Base-by-base conservation (phyloP, 2,113 vertebrate species). In the Larimichthys polyactis region DNA sequence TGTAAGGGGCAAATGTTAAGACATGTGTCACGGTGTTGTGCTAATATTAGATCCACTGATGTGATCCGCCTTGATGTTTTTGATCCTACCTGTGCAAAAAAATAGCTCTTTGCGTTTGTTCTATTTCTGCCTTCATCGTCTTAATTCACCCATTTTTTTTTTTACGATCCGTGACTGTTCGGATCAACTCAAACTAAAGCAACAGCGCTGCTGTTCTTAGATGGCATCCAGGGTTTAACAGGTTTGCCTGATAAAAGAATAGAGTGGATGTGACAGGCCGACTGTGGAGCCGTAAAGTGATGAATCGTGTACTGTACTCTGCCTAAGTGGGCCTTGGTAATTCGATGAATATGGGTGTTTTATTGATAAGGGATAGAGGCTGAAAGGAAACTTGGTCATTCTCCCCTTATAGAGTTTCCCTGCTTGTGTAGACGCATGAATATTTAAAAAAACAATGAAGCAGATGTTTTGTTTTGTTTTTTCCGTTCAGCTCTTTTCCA, bases 271-370 rank as follows among this genome's bases (percentile, higher is more conserved):
- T 82, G 71, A 77, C 67, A 60, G 63, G 36, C 71, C 24, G 11
- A 16, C 43, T 5, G n/a, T 71, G 32, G n/a, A 57, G 11, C 43
- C 46, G n/a, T 51, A 36, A 6, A 44, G 12, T 64, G 24, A 20
- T 32, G 32, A 59, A 40, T 27, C 3, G 11, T 64, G 85, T 24
- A 1, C 52, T 76, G 57, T 58, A 54, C 55, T 84, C 64, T 68
- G 48, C 24, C 16, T 66, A 15, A 63, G 62, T 76, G 20, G 59
- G 22, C 22, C 40, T 64, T 58, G 83, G 36, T 89, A 90, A 87
- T 87, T 29, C 81, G 71, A 90, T 83, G 46, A 93, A 90, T 85
- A 72, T 78, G 3, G 59, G 54, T 85, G 89, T 84, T 88, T 85
- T 71, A 84, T 86, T 85, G 75, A 86, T 89, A 82, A 65, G 71